Evolutionary conservation across 2,797 vertebrate species (phyloP), one percentile per base, ranked within the genome.

Genomic region (Bryconaethiops microstoma): DNA sequence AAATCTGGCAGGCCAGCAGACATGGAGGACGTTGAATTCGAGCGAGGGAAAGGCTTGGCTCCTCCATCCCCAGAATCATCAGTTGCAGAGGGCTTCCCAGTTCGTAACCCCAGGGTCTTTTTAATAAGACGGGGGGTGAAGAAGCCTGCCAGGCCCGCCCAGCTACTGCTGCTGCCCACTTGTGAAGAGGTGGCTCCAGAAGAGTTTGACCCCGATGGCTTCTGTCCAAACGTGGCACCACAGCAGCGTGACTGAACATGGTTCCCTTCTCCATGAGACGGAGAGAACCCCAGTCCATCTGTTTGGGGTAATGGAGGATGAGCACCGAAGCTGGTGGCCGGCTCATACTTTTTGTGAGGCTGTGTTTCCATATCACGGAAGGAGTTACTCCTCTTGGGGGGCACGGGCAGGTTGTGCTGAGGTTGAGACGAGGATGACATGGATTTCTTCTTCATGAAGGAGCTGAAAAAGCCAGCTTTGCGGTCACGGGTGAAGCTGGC

Each of bases 21-120:
- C 98, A 99, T 97, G 64, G 98, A 99, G 92, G 97, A 99, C 87
- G 97, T 99, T 89, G 98, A 99, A 93, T 99, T 99, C 85, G 97
- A 99, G 91, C 97, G 94, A 74, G 98, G 97, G 85, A 99, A 99
- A 23, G 94, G 93, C 82, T 94, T 95, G 23, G 90, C 80, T 68
- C 91, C 93, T 40, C 91, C 90, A 55, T 84, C 90, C 72, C 93
- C 87, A 82, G 64, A 40, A 67, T 97, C 98, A 77, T 98, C 97
- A 65, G 88, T 91, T 85, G 93, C 94, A 52, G 94, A 21, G 0
- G 96, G 92, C 91, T 98, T 99, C 85, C 97, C 97, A 74, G 97
- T 95, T 91, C 97, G 93, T 86, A 99, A 92, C 75, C 97, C 98
- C 86, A 99, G 90, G 0, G 98, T 99, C 94, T 96, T 99, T 94